Percentiles rank a stretch among this genome's conserved stretches.
phyloP scores from a whole-genome alignment of 2,888 invertebrate species.

The Sinohyriopsis cumingii region DNA sequence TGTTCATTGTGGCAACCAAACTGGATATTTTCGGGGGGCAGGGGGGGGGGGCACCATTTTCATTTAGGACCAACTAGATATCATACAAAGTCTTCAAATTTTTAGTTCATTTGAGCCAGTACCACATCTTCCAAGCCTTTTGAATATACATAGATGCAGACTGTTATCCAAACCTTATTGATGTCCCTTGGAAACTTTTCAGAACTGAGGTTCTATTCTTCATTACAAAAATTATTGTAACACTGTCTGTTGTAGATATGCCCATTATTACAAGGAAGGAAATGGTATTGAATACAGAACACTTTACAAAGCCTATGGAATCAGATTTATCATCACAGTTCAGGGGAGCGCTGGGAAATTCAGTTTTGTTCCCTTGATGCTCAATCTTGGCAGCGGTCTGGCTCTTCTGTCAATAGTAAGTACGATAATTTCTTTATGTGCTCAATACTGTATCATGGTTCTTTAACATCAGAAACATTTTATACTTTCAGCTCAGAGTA shows the following conservation, averaged over 20 bases:
- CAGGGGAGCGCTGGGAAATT: constrained; percentile 74
- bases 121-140: no score
- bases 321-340: constrained; percentile 73
- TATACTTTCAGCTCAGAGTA: no score
- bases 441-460: neutral
- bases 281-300: constrained; percentile 65
- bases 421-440: constrained; percentile 10
- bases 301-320: constrained; percentile 73
- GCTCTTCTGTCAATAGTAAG: constrained; percentile 74
- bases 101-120: no score
- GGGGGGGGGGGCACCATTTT: no score
- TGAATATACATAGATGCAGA: no score
- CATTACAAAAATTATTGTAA: neutral
- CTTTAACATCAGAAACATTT: neutral
- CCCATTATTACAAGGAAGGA: constrained; percentile 68
- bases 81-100: no score
- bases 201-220: no score
- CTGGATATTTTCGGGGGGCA: no score
- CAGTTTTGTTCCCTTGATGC: constrained; percentile 72
- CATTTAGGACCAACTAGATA: no score
- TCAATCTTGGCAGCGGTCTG: constrained; percentile 74
- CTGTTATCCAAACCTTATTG: no score
- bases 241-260: constrained; percentile 58
- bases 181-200: no score
- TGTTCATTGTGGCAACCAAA: no score